phyloP scores from a whole-genome alignment of 2,113 vertebrate genomes.

The Glaucomys volans region DNA sequence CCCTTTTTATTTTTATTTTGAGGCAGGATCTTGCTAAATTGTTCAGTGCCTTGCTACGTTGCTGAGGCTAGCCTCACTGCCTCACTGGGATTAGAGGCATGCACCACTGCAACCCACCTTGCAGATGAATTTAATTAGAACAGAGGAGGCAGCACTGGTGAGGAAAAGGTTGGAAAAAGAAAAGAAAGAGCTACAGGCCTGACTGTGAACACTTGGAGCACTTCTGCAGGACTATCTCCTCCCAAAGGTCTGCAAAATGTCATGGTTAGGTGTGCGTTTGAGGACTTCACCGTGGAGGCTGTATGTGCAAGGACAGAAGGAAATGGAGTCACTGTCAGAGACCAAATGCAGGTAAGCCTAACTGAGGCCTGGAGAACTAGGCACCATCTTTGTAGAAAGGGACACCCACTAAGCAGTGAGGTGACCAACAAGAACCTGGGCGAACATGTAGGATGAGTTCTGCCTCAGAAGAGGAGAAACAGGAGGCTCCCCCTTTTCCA shows the following conservation, averaged over 20 bases:
- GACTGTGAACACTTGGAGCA: not conserved
- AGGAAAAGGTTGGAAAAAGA: not conserved
- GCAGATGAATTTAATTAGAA: not conserved
- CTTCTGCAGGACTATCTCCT: not conserved
- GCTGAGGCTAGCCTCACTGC: too few species aligned
- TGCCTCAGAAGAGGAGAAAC: not conserved
- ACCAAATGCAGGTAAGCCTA: not conserved
- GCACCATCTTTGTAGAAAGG: not conserved
- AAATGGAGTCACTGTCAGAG: not conserved
- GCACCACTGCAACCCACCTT: too few species aligned
- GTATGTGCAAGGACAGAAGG: not conserved
- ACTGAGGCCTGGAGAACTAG: accelerated
- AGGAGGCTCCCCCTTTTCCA: not conserved
- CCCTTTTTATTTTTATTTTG: too few species aligned
- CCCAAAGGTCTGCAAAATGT: not conserved
- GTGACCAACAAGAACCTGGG: not conserved
- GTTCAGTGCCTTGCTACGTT: too few species aligned
- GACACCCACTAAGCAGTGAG: not conserved
- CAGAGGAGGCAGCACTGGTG: not conserved
- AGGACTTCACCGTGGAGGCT: not conserved
- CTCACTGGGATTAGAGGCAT: too few species aligned
- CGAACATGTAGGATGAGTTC: too few species aligned
- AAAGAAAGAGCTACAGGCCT: not conserved
- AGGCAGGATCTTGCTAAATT: too few species aligned
- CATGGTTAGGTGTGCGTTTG: too few species aligned